Percentiles rank a stretch among this genome's conserved stretches.
phyloP scores from a whole-genome alignment of 2,113 vertebrate species.

The Balaenoptera acutorostrata region DNA sequence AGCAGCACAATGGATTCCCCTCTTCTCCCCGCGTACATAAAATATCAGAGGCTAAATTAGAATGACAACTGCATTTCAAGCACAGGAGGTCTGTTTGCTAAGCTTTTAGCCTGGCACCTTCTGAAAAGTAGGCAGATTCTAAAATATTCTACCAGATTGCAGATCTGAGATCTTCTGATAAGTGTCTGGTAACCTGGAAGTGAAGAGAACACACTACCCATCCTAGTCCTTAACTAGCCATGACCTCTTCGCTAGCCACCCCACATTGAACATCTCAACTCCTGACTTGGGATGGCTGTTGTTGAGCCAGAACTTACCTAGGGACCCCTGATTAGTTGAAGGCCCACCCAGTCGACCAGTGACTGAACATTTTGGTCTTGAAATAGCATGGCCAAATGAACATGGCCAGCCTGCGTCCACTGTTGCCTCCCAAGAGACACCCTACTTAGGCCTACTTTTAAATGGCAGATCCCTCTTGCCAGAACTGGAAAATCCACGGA shows the following conservation, averaged over 20 bases:
- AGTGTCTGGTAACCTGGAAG: neutral
- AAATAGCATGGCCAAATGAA: neutral
- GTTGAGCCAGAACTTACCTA: neutral
- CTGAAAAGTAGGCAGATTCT: neutral
- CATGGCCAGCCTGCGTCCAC: neutral
- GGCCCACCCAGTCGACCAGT: neutral
- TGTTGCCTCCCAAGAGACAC: neutral
- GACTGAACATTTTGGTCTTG: neutral
- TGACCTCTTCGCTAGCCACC: neutral
- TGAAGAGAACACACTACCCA: neutral
- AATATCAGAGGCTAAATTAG: neutral
- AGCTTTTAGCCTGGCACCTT: neutral
- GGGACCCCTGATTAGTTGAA: neutral
- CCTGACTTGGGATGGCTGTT: neutral
- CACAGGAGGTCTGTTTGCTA: neutral
- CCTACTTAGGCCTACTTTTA: neutral
- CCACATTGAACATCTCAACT: neutral
- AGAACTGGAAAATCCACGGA: neutral
- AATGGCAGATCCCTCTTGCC: neutral
- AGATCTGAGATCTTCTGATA: neutral
- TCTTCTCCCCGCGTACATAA: neutral
- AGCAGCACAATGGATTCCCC: neutral
- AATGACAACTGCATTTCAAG: neutral
- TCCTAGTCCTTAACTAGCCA: neutral
- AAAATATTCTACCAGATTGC: neutral